Conservation (phyloP, 2,113 vertebrate genomes). For the Anoura caudifer region DNA sequence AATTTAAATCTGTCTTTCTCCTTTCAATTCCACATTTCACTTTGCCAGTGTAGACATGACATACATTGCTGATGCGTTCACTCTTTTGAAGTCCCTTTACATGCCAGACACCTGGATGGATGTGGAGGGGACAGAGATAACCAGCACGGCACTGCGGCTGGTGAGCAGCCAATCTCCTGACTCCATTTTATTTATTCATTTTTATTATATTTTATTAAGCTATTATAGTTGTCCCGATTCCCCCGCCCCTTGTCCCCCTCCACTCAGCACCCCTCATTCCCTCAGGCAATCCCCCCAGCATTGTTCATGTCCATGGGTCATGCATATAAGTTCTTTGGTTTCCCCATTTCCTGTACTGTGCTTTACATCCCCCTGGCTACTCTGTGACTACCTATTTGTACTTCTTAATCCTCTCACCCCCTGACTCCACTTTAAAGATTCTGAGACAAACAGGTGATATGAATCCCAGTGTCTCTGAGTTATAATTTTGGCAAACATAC, state of each 20-base stretch:
- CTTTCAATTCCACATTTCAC: background rate
- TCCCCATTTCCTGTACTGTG: no score
- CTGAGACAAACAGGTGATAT: background rate
- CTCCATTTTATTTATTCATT: background rate
- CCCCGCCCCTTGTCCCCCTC: no score
- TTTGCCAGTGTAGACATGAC: background rate
- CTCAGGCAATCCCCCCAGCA: no score
- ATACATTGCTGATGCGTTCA: background rate
- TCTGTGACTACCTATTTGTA: no score
- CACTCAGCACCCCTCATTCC: no score
- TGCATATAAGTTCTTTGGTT: no score
- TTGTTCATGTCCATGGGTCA: no score
- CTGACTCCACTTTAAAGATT: background rate
- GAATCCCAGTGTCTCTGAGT: background rate
- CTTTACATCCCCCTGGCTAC: no score
- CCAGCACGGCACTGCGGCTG: background rate
- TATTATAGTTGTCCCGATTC: no score
- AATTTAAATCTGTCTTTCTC: background rate
- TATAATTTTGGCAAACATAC: background rate
- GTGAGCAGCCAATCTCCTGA: background rate
- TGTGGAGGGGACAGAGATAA: background rate
- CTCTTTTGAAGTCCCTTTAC: background rate
- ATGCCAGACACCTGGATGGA: background rate
- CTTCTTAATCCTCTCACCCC: background rate
- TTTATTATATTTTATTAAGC: no score